Evolutionary conservation across 1,140 invertebrate genomes (phyloP).

Genomic region (Odontomachus brunneus): DNA sequence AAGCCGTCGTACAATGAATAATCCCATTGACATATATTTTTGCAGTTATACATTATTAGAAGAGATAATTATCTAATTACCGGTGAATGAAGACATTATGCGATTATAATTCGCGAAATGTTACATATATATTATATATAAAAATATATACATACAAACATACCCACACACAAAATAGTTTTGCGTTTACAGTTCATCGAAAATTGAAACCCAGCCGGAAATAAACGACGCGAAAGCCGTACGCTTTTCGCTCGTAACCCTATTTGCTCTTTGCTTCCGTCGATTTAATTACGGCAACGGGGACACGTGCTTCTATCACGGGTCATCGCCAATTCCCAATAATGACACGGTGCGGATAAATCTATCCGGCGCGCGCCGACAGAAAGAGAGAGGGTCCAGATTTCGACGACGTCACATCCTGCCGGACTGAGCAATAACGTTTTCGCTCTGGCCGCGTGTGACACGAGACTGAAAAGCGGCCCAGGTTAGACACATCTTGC

Average conservation of each 20-base stretch:
- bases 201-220: background rate
- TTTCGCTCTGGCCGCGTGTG: no score
- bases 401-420: no score
- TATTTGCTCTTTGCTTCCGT: constrained; percentile 23
- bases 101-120: background rate
- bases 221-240: background rate
- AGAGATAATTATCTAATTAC: constrained; percentile 22
- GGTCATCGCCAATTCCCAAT: constrained; percentile 4
- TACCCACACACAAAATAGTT: no score
- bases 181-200: background rate
- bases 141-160: no score
- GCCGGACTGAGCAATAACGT: no score
- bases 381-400: constrained; percentile 29
- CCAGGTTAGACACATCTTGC: constrained; percentile 58
- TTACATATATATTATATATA: no score
- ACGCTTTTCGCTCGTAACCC: constrained; percentile 11
- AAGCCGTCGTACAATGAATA: constrained; percentile 18
- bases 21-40: background rate
- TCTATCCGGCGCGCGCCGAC: background rate
- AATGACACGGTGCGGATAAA: constrained; percentile 39
- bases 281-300: constrained; percentile 37
- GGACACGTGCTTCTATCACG: background rate
- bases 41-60: no score
- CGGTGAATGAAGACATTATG: background rate
- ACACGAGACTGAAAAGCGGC: constrained; percentile 19